phyloP scores from a whole-genome alignment of 2,797 vertebrate genomes.

The Phoebastria nigripes region DNA sequence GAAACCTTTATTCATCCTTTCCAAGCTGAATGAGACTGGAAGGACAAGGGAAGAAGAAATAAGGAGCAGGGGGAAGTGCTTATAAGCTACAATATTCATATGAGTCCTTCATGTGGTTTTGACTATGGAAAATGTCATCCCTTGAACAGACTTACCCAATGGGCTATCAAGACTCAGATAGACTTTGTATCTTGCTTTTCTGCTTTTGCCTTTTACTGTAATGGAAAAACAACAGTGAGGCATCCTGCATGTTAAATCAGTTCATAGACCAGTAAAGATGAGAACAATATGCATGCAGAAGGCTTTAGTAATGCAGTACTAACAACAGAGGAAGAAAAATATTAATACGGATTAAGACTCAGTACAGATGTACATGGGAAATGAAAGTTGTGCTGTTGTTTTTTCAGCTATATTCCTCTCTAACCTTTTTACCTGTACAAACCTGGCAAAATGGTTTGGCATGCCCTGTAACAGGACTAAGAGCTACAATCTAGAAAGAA shows the following conservation, averaged over 20 bases:
- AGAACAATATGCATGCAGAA: not conserved
- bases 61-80: not conserved
- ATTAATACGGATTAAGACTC: not conserved
- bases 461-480: not conserved
- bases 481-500: not conserved
- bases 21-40: not conserved
- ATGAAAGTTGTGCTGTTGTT: not conserved
- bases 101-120: not conserved
- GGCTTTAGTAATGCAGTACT: not conserved
- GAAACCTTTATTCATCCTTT: not conserved
- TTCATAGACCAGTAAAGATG: not conserved
- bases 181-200: not conserved
- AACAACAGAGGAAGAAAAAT: not conserved
- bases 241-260: not conserved
- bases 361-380: not conserved
- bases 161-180: not conserved
- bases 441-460: not conserved
- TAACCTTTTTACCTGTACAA: not conserved
- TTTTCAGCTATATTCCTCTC: not conserved
- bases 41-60: not conserved
- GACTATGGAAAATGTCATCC: not conserved
- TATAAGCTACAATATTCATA: not conserved
- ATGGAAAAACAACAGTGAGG: not conserved
- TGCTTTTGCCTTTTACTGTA: not conserved
- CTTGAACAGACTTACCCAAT: not conserved